Percentiles rank a stretch among this genome's conserved stretches.
These are phyloP conservation scores for Pediacus dermestoides DNA, from an alignment of 2,888 invertebrate genomes.

Conservation along the genomic window DNA sequence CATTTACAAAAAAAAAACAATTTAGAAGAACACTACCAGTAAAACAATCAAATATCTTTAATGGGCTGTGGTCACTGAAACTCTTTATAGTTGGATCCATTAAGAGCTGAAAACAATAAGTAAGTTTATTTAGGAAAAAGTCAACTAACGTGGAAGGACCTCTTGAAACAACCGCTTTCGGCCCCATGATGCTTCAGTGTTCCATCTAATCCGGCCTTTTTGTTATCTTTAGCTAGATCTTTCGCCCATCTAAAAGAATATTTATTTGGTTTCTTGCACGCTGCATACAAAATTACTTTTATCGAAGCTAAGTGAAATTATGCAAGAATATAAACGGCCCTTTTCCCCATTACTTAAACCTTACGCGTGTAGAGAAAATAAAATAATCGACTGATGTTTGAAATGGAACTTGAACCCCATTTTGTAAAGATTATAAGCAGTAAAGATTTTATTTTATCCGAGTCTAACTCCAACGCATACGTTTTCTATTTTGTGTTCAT, in stretches of 20 bases:
- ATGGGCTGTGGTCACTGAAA: slow-evolving; percentile 18
- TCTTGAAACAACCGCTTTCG: slow-evolving; percentile 17
- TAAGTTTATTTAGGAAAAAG: slow-evolving; percentile 35
- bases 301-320: slow-evolving; percentile 8
- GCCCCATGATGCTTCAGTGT: slow-evolving; percentile 24
- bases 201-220: slow-evolving; percentile 26
- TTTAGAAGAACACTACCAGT: slow-evolving; percentile 12
- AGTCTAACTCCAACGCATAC: no score
- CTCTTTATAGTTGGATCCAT: slow-evolving; percentile 18
- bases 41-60: slow-evolving; percentile 14
- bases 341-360: no score
- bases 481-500: no score
- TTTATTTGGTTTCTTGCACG: slow-evolving; percentile 8
- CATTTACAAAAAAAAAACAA: slow-evolving; percentile 1
- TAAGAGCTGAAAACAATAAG: slow-evolving; percentile 24
- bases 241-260: slow-evolving; percentile 12
- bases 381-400: no score
- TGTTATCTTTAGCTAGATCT: slow-evolving; percentile 21
- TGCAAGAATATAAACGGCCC: slow-evolving; percentile 2
- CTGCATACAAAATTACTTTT: slow-evolving; percentile 7
- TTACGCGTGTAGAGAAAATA: no score
- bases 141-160: slow-evolving; percentile 24
- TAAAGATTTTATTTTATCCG: no score
- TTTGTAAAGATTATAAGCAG: neutral
- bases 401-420: neutral